Evolutionary conservation across 2,888 invertebrate genomes (phyloP).

Genomic region (Diadegma fenestrale): DNA sequence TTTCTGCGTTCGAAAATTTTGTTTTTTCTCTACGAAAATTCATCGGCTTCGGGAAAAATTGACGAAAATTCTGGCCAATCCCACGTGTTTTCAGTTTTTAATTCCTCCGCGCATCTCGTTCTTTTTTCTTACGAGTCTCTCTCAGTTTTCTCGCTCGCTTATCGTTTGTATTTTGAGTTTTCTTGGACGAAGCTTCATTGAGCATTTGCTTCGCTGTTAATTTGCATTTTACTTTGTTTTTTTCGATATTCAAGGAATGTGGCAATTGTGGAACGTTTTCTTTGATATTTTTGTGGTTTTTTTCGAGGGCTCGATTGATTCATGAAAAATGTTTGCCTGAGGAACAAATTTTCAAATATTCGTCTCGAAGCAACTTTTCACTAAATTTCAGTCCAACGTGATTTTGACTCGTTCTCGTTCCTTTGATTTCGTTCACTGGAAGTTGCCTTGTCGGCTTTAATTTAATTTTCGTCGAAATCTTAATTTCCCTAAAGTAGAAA

Average conservation of each 20-base stretch:
- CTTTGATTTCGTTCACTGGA: conserved; percentile 15
- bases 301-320: neutral
- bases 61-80: neutral
- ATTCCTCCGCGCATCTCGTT: neutral
- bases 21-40: neutral
- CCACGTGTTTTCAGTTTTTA: neutral
- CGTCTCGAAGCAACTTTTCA: conserved; percentile 51
- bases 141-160: conserved; percentile 27
- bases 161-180: neutral
- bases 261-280: neutral
- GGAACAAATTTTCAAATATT: conserved; percentile 17
- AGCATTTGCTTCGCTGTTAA: conserved; percentile 57
- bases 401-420: conserved; percentile 1
- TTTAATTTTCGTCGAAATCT: conserved; percentile 16
- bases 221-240: neutral
- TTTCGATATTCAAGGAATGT: neutral
- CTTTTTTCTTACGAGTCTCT: conserved; percentile 57
- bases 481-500: conserved; percentile 21
- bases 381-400: conserved; percentile 47
- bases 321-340: neutral
- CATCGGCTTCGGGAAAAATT: neutral
- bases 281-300: neutral
- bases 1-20: neutral
- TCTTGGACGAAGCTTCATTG: conserved; percentile 54
- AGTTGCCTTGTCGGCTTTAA: conserved; percentile 25